Base-by-base conservation (phyloP, 2,888 invertebrate genomes). In the Listrodromus nycthemerus region DNA sequence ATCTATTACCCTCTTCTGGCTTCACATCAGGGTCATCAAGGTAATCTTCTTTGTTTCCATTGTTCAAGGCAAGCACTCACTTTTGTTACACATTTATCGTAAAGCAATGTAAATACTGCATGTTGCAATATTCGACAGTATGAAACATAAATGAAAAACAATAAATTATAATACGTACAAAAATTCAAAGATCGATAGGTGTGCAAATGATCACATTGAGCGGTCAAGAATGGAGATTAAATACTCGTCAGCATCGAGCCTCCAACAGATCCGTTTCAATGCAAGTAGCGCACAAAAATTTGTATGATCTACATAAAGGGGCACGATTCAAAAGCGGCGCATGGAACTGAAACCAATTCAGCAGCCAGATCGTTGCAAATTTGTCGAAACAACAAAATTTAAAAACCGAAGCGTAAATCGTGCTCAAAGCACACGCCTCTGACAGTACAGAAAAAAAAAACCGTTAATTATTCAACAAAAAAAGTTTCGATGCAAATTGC, bases 161-260 rank as follows among this genome's bases (percentile, higher is more conserved):
- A n/a, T n/a, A n/a, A 69, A 48, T 30, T n/a, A 52, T 0, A 16
- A 13, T 30, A 13, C 1, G 1, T 37, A 24, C 21, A 16, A 33
- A 74, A 65, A 63, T 50, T 61, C 33, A 16, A 48, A 30, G 16
- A 8, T 21, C 33, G 33, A 65, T 37, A 3, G 4, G 5, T 8
- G 65, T 4, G 41, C 41, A 37, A 37, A 55, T 65, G n/a, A 13
- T 30, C 24, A 16, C 79, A 69, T 80, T 50, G 73, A 63, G 63
- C 48, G 33, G 69, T 67, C 58, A 76, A 71, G 33, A 3, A 21
- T 24, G 55, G 30, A 66, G 21, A 13, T 27, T 45, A 13, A 71
- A 84, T 79, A 79, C 84, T 81, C 84, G 84, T 84, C 81, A 84
- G 78, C 67, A 75, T 75, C 78, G 70, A 74, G 48, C 13, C 10